Conservation (phyloP, 2,797 vertebrate species). For the Premnoplex brunnescens region DNA sequence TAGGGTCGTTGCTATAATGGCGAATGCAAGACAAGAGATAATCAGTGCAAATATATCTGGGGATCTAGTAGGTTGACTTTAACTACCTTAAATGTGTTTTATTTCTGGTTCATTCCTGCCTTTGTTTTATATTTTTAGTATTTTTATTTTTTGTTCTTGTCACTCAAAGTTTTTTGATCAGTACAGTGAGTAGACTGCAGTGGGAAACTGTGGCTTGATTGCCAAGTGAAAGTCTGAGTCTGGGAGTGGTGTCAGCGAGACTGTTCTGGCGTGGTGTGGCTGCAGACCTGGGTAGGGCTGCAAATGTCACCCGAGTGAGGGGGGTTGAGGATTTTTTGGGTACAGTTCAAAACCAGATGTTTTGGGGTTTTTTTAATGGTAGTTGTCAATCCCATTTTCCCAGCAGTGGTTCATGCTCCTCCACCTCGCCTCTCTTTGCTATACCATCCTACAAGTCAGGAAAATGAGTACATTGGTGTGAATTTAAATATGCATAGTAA, state of each 20-base stretch:
- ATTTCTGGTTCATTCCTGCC: not conserved
- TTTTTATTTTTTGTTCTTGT: not conserved
- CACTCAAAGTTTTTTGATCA: not conserved
- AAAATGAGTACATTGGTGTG: not conserved
- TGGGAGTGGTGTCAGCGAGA: not conserved
- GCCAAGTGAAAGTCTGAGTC: not conserved
- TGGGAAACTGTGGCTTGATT: not conserved
- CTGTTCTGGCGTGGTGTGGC: not conserved
- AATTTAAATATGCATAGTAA: not conserved
- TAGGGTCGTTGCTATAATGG: constrained; percentile 97
- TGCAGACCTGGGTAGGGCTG: not conserved
- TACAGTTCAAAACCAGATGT: not conserved
- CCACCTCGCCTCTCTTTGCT: not conserved
- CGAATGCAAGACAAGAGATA: constrained; percentile 97
- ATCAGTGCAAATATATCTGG: constrained; percentile 98
- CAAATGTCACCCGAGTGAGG: not conserved
- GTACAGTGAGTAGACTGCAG: not conserved
- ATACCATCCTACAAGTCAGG: not conserved
- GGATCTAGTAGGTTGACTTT: constrained; percentile 88
- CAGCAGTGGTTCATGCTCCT: not conserved
- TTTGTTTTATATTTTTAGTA: not conserved
- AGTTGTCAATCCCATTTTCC: not conserved
- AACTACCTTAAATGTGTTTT: constrained; percentile 8
- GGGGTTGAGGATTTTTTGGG: not conserved
- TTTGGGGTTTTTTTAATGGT: not conserved